These are phyloP conservation scores for Biston betularia DNA, from an alignment of 2,888 invertebrate genomes.

Conservation along the genomic window DNA sequence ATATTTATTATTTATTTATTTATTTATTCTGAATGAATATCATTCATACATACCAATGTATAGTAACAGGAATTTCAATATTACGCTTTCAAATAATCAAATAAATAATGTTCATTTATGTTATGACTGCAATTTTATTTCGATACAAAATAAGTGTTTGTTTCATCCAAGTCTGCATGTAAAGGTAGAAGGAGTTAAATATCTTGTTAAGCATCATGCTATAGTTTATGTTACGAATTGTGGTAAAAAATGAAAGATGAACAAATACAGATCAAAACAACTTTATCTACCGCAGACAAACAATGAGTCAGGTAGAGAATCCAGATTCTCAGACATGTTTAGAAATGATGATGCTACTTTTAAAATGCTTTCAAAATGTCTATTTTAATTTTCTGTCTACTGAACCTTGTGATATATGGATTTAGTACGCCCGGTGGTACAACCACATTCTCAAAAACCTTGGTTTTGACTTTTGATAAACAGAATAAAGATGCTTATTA, in stretches of 20 bases:
- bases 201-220: too few relatives aligned
- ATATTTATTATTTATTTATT: too few relatives aligned
- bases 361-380: slow-evolving; percentile 10
- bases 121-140: too few relatives aligned
- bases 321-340: slow-evolving; percentile 14
- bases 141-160: too few relatives aligned
- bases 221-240: neutral
- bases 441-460: neutral
- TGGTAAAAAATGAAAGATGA: neutral
- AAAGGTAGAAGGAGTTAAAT: too few relatives aligned
- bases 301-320: slow-evolving; percentile 8
- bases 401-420: neutral
- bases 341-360: slow-evolving; percentile 6
- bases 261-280: neutral
- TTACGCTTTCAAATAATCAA: too few relatives aligned
- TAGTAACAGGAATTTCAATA: too few relatives aligned
- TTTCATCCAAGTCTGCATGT: too few relatives aligned
- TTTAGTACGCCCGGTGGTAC: neutral
- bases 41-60: too few relatives aligned
- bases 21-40: too few relatives aligned
- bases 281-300: slow-evolving; percentile 1
- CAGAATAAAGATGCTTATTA: neutral
- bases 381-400: slow-evolving; percentile 8
- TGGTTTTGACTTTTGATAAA: slow-evolving; percentile 5
- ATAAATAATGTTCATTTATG: too few relatives aligned